Evolutionary conservation across 2,113 vertebrate species (phyloP), one percentile per base, ranked within the genome.

Genomic region (Motacilla tschutschensis): DNA sequence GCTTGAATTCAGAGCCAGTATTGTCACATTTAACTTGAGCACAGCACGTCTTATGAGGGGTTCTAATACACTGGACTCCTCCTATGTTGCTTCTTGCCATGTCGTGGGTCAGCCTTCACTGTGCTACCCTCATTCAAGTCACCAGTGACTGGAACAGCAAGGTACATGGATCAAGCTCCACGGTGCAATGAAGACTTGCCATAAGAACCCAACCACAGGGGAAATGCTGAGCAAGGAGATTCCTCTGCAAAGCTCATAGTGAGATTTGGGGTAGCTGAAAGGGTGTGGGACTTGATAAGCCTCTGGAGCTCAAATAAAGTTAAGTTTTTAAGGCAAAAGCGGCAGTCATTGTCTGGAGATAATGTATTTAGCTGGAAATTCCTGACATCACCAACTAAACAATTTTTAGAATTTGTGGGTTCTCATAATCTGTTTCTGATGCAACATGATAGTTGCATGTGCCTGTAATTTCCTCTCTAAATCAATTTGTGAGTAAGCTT

Each of bases 401-500:
- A 29, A 38, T 50, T 60, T 59, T 79, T 84, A 40, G 15, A 33
- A 47, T 57, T 67, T 65, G n/a, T 4, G 2, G 17, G 24, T 70
- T 48, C 17, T 79, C 24, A 20, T 65, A 63, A 58, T 54, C 36
- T 13, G 2, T 47, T 85, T 85, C 55, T 85, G 51, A 48, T 79
- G 31, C 44, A 65, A 55, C 0, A 2, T 44, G 14, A 54, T n/a
- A 48, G 25, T 62, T 1, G 0, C 36, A 40, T 35, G 16, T 77
- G 44, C 28, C 85, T 71, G 19, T 63, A 54, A 73, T 89, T 92
- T 90, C 60, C 47, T 9, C 21, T 79, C 36, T 73, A 87, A 87
- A 84, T 51, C 13, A 12, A 50, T 53, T 64, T 74, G 26, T 17
- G 46, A 78, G 40, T 29, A 82, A 63, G 40, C 7, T 47, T 36